These are phyloP conservation scores for Erebia epiphron DNA, from an alignment of 2,888 invertebrate genomes.

Conservation along the genomic window DNA sequence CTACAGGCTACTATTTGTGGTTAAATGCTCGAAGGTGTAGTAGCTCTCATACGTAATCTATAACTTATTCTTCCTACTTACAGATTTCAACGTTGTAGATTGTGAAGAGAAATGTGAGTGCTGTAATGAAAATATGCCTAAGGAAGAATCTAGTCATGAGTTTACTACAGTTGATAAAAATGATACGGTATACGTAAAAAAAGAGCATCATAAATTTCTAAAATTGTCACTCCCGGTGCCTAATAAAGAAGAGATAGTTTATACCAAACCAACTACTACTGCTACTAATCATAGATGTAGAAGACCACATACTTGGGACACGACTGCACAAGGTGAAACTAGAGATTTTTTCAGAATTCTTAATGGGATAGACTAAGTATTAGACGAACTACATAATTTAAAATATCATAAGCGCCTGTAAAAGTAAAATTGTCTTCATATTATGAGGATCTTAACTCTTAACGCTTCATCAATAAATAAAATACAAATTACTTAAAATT, in stretches of 20 bases:
- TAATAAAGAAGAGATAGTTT: not conserved
- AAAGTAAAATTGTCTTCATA: too few relatives aligned
- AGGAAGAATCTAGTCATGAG: conserved; percentile 4
- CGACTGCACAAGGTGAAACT: conserved; percentile 55
- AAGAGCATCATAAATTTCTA: not conserved
- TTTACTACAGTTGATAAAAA: not conserved
- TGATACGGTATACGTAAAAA: not conserved
- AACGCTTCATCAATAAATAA: not conserved
- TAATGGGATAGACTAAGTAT: not conserved
- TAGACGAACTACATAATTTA: too few relatives aligned
- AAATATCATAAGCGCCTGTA: too few relatives aligned
- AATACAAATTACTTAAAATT: not conserved
- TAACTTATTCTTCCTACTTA: conserved; percentile 6
- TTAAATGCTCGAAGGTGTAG: too few relatives aligned
- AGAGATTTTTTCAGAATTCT: conserved; percentile 54
- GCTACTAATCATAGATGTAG: conserved; percentile 35
- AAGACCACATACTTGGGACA: conserved; percentile 52
- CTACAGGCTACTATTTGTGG: too few relatives aligned
- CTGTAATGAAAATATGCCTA: conserved; percentile 12
- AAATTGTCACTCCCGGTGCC: not conserved
- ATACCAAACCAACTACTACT: not conserved
- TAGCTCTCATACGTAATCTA: too few relatives aligned
- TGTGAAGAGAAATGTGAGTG: conserved; percentile 23
- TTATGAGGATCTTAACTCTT: not conserved
- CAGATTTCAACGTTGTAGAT: conserved; percentile 23